Base-by-base conservation (phyloP, 2,888 invertebrate species). In the Crioceris asparagi region DNA sequence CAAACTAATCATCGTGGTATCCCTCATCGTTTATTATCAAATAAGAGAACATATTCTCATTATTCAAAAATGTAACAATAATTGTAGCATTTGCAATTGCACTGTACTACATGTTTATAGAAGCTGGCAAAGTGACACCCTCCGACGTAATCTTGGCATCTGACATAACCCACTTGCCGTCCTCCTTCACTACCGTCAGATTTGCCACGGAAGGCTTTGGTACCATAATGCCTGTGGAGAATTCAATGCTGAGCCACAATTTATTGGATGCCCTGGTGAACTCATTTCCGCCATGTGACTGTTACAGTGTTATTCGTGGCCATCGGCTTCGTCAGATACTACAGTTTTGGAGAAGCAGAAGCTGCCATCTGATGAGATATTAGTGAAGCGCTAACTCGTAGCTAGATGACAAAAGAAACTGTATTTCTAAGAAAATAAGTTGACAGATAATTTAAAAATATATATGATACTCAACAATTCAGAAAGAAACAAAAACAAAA, bases 121-220 rank as follows among this genome's bases (percentile, higher is more conserved):
- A 70, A 14, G 40, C n/a, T n/a, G n/a, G n/a, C n/a, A n/a, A n/a
- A n/a, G n/a, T n/a, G n/a, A n/a, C n/a, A n/a, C n/a, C n/a, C n/a
- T n/a, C 3, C 40, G 67, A 46, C 65, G 62, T 25, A 52, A 71
- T 68, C 41, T 64, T 57, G 53, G 67, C 76, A 14, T 30, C 48
- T 48, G 16, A 41, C 21, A 5, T 53, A 10, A 17, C 42, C 14
- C 45, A 41, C 3, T 41, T 52, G 30, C 96, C 97, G 0, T 67
- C 92, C 32, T 97, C 91, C 67, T 88, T 97, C 60, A 75, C 94
- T 36, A 96, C 94, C 1, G 94, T 92, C 0, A 83, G 98, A 49
- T 98, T 94, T 60, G 91, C 97, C 2, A 96, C 97, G 78, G 97
- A 98, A 69, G 92, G 53, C 30, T 94, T 97, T 47, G 87, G 87